phyloP scores from a whole-genome alignment of 2,888 invertebrate genomes.

The Mythimna lalbum region DNA sequence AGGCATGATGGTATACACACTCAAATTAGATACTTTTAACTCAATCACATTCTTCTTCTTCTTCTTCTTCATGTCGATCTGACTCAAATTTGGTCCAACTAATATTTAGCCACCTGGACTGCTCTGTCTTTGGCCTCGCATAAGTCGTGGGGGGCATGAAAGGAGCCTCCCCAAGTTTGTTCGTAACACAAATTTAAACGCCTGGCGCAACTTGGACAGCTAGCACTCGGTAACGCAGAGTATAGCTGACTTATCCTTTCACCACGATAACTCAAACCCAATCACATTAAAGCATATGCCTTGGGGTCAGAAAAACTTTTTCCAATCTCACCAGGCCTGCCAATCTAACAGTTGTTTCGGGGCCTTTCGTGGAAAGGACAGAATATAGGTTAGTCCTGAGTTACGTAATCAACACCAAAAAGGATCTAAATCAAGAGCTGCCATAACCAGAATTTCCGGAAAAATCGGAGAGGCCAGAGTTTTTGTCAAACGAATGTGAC shows the following conservation, averaged over 20 bases:
- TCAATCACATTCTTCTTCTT: not conserved
- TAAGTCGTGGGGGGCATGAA: too few relatives aligned
- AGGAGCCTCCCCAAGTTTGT: too few relatives aligned
- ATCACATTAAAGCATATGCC: not conserved
- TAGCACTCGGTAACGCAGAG: too few relatives aligned
- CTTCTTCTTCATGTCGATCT: too few relatives aligned
- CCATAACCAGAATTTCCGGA: conserved; percentile 35
- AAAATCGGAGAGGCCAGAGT: conserved; percentile 26
- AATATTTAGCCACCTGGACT: too few relatives aligned
- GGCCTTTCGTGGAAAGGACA: not conserved
- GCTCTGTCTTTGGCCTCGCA: too few relatives aligned
- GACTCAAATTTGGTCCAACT: too few relatives aligned
- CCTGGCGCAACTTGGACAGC: too few relatives aligned
- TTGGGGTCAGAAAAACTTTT: not conserved
- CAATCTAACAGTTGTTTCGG: not conserved
- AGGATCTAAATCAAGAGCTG: conserved; percentile 41
- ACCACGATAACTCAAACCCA: too few relatives aligned
- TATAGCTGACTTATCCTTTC: too few relatives aligned
- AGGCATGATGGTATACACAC: too few relatives aligned
- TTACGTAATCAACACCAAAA: conserved; percentile 43
- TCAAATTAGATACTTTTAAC: not conserved
- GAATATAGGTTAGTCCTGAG: not conserved
- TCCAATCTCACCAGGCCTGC: not conserved
- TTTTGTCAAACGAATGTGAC: conserved; percentile 47
- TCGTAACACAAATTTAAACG: too few relatives aligned